phyloP scores from a whole-genome alignment of 2,113 vertebrate species.

The Mus pahari region DNA sequence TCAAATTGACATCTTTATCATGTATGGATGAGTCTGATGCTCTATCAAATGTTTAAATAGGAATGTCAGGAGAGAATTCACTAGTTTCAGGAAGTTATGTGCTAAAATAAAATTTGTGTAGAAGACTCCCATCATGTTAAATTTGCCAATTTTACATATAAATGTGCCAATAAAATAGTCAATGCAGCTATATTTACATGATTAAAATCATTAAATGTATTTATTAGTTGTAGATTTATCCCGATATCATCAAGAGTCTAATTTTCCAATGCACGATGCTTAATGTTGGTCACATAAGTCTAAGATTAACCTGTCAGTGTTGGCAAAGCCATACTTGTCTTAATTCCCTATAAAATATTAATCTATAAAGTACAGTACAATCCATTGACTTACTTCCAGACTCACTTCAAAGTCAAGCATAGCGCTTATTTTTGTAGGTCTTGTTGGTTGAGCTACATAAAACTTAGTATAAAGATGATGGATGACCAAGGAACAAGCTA shows the following conservation, averaged over 20 bases:
- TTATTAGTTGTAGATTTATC: conserved; percentile 31
- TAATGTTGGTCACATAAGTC: not conserved
- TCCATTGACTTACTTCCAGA: conserved; percentile 8
- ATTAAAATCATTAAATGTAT: conserved; percentile 55
- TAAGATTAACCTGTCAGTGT: conserved; percentile 25
- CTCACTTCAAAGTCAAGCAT: not conserved
- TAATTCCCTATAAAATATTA: not conserved
- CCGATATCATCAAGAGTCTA: not conserved
- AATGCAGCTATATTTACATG: not conserved
- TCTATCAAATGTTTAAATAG: not conserved
- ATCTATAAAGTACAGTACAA: not conserved
- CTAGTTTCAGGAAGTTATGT: conserved; percentile 46
- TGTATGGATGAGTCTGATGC: not conserved
- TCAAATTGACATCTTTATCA: not conserved
- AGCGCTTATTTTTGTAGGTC: not conserved
- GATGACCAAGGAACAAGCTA: not conserved
- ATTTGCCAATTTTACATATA: conserved; percentile 13
- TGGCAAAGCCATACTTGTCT: not conserved
- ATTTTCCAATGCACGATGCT: not conserved
- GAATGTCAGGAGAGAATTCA: conserved; percentile 17
- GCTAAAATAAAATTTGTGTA: conserved; percentile 52
- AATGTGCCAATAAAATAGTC: no score
- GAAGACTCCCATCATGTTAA: conserved; percentile 1
- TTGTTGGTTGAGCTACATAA: not conserved
- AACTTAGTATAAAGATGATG: not conserved